Percentiles rank a stretch among this genome's conserved stretches.
phyloP scores from a whole-genome alignment of 2,113 vertebrate genomes.

The Hassar affinis region DNA sequence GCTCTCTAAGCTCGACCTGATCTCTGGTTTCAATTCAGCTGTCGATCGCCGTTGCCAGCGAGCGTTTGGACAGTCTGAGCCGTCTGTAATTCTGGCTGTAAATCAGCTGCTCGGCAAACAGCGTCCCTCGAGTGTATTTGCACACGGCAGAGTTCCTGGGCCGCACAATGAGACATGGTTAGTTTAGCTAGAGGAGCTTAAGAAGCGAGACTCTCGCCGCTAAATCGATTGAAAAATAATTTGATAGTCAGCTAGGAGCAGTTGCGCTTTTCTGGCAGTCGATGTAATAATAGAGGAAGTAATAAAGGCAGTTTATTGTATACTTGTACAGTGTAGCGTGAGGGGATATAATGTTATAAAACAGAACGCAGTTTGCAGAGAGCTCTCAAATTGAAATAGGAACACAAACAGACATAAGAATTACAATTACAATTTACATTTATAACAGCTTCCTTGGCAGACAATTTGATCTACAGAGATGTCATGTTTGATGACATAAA shows the following conservation, averaged over 20 bases:
- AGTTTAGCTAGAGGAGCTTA: slow-evolving; percentile 10
- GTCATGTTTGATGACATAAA: background rate
- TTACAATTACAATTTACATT: background rate
- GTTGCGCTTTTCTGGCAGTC: slow-evolving; percentile 1
- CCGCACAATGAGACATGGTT: background rate
- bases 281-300: slow-evolving; percentile 1
- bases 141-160: slow-evolving; percentile 11
- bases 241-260: slow-evolving; percentile 5
- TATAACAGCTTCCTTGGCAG: background rate
- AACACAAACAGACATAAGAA: background rate
- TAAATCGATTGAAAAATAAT: slow-evolving; percentile 31
- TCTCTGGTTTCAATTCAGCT: slow-evolving; percentile 39
- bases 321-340: background rate
- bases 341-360: background rate
- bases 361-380: background rate
- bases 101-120: slow-evolving; percentile 56
- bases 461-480: background rate
- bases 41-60: slow-evolving; percentile 54
- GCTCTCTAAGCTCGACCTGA: slow-evolving; percentile 48
- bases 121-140: slow-evolving; percentile 16
- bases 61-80: slow-evolving; percentile 54
- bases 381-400: background rate
- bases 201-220: background rate
- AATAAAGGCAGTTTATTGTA: slow-evolving; percentile 10
- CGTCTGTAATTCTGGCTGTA: slow-evolving; percentile 66